Base-by-base conservation (phyloP, 1,140 invertebrate genomes). In the Drosophila willistoni region DNA sequence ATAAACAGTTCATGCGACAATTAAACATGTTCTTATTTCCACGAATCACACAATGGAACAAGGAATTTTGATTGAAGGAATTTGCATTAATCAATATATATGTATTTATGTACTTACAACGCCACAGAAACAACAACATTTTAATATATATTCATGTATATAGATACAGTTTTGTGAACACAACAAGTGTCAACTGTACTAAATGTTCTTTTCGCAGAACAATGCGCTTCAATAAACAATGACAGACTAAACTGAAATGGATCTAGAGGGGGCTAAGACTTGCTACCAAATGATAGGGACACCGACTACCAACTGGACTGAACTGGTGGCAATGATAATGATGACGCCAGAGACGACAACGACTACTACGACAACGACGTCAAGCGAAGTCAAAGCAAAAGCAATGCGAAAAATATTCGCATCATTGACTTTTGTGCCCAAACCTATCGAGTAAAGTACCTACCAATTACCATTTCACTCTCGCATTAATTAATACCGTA, bases 401-500 rank as follows among this genome's bases (percentile, higher is more conserved):
- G 33, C 10, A 19, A 13, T 10, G 41, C 44, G 70, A 67, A 71
- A 79, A 61, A 14, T 54, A 29, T 42, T 14, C 22, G 66, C 60
- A 63, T 76, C 67, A 73, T 71, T 86, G 63, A 78, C 67, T 77
- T 73, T 66, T 55, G 41, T 70, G 44, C 44, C 44, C 44, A 60
- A 72, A 44, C 42, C 51, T 65, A 64, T 66, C 51, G 5, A 68
- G 68, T 22, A 74, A 25, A 33, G 17, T 63, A 29, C 63, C 42
- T 63, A 29, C 68, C 54, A 68, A 69, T 68, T 59, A 56, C 62
- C 66, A 73, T 71, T 79, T 82, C 51, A 68, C 83, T 54, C 14
- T 33, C 55, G 75, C 70, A 22, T 76, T 81, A 78, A 81, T 86
- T 66, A 81, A 69, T 61, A 73, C 57, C 13, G 60, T 54, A 57